Conservation (phyloP, 1,140 invertebrate genomes). For the Alviniconcha marisindica region DNA sequence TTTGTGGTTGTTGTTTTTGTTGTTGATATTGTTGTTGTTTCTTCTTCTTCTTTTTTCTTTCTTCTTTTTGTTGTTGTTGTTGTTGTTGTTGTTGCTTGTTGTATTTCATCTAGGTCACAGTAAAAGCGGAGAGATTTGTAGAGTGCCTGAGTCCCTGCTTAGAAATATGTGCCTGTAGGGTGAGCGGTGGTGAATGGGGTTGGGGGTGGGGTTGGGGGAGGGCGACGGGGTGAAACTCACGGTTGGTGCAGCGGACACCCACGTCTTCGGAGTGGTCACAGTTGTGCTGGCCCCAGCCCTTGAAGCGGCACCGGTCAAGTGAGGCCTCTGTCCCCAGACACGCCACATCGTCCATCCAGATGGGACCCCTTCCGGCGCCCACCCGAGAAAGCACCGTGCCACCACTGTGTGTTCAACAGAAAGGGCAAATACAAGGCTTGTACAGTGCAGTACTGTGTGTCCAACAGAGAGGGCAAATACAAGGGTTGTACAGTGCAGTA, state of each 20-base stretch:
- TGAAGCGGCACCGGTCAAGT: constrained; percentile 19
- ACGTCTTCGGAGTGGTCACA: constrained; percentile 45
- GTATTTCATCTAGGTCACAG: too few relatives aligned
- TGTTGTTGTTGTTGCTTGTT: too few relatives aligned
- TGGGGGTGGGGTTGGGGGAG: neutral
- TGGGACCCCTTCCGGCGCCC: constrained; percentile 37
- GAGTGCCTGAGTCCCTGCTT: neutral
- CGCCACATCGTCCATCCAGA: constrained; percentile 45
- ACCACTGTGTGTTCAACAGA: neutral
- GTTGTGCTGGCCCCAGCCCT: constrained; percentile 42
- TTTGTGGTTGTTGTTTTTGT: too few relatives aligned
- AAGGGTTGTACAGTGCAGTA: too few relatives aligned
- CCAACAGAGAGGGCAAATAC: too few relatives aligned
- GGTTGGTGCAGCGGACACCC: constrained; percentile 39
- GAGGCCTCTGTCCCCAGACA: constrained; percentile 35
- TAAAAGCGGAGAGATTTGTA: too few relatives aligned
- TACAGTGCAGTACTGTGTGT: too few relatives aligned
- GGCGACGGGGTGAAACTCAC: neutral
- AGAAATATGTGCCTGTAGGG: neutral
- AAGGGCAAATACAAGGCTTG: too few relatives aligned
- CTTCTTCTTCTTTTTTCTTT: too few relatives aligned
- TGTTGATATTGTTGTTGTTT: too few relatives aligned
- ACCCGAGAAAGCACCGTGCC: constrained; percentile 11
- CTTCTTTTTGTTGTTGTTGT: too few relatives aligned
- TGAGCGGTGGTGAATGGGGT: too few relatives aligned